Evolutionary conservation across 2,113 vertebrate species (phyloP).

Genomic region (Epinephelus moara): DNA sequence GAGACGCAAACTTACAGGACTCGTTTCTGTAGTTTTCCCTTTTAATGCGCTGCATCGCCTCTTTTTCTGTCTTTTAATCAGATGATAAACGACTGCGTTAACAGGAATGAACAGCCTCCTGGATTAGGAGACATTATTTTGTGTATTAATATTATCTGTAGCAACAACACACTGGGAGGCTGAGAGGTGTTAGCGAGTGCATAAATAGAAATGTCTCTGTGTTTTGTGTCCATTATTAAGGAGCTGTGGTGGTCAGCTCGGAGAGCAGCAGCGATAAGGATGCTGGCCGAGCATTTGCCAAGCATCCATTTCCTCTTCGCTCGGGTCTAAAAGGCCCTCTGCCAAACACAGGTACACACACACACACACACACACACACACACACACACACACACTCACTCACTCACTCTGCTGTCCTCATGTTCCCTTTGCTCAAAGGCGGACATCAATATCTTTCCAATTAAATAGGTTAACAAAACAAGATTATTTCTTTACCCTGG

Average conservation of each 20-base stretch:
- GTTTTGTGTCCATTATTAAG: constrained; percentile 65
- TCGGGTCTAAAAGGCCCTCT: constrained; percentile 58
- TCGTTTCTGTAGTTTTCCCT: background rate
- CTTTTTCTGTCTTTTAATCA: constrained; percentile 11
- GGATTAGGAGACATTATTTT: constrained; percentile 14
- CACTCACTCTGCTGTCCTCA: constrained; percentile 52
- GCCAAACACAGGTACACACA: constrained; percentile 42
- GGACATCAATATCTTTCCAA: constrained; percentile 55
- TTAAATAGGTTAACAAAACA: constrained; percentile 62
- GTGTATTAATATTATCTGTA: constrained; percentile 41
- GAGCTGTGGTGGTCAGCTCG: constrained; percentile 63
- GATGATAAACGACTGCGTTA: constrained; percentile 18
- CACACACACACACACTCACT: constrained; percentile 13
- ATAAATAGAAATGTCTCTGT: constrained; percentile 59
- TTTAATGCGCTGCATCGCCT: background rate
- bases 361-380: no score
- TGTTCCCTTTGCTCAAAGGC: constrained; percentile 51
- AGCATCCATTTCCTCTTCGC: constrained; percentile 72
- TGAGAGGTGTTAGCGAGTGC: constrained; percentile 44
- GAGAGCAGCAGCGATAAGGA: constrained; percentile 69
- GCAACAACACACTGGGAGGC: constrained; percentile 32
- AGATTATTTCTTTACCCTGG: constrained; percentile 45
- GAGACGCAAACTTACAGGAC: background rate
- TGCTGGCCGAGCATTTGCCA: constrained; percentile 63
- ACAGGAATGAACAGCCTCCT: background rate